A percentile compares a stretch with the other conserved stretches of the same genome.
These are phyloP conservation scores for Siphamia tubifer DNA, from an alignment of 2,113 vertebrate species.

Conservation along the genomic window DNA sequence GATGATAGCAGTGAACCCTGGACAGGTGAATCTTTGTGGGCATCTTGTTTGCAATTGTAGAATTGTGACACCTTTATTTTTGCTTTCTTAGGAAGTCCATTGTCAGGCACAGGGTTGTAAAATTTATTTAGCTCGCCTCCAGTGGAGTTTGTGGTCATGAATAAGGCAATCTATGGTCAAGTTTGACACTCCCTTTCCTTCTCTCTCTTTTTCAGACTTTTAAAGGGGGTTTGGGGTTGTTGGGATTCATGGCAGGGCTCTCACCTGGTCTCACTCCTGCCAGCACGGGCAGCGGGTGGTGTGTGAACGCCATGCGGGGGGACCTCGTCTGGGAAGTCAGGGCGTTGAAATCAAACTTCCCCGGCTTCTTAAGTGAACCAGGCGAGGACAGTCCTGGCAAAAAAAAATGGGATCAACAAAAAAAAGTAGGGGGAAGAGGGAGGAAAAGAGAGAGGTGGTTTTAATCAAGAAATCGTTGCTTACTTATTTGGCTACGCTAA, in stretches of 20 bases:
- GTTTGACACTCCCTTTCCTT: slow-evolving; percentile 68
- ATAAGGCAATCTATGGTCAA: slow-evolving; percentile 30
- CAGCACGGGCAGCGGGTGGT: slow-evolving; percentile 97
- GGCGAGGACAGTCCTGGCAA: slow-evolving; percentile 88
- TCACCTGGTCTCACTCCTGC: slow-evolving; percentile 98
- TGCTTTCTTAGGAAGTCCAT: slow-evolving; percentile 31
- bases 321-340: slow-evolving; percentile 92
- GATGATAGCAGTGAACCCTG: slow-evolving; percentile 58
- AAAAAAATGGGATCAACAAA: slow-evolving; percentile 68
- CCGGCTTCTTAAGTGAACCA: slow-evolving; percentile 97
- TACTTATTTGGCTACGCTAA: slow-evolving; percentile 46
- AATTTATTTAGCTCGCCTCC: slow-evolving; percentile 13
- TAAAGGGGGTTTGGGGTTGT: slow-evolving; percentile 41
- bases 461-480: slow-evolving; percentile 71
- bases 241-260: slow-evolving; percentile 75
- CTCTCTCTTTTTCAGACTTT: slow-evolving; percentile 73
- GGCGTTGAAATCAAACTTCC: slow-evolving; percentile 96
- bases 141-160: slow-evolving; percentile 8
- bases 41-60: slow-evolving; percentile 44
- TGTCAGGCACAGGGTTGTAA: slow-evolving; percentile 19
- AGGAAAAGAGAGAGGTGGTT: slow-evolving; percentile 71
- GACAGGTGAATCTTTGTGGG: slow-evolving; percentile 58
- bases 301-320: slow-evolving; percentile 96
- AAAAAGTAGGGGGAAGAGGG: slow-evolving; percentile 61
- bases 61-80: slow-evolving; percentile 23